These are phyloP conservation scores for Brachylomia viminalis DNA, from an alignment of 2,888 invertebrate species.

Conservation along the genomic window DNA sequence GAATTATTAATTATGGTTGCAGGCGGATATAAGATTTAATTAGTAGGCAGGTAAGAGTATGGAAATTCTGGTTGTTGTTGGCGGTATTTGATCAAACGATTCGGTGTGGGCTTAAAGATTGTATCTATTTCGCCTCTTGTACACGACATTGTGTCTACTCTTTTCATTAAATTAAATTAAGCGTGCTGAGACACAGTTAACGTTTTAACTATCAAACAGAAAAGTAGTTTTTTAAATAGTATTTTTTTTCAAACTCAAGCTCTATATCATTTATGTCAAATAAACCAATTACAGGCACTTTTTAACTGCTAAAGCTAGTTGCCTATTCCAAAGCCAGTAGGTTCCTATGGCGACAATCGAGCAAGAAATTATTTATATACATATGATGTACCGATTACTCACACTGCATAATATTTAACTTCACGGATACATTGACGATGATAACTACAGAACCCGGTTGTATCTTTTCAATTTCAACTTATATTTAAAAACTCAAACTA, in stretches of 20 bases:
- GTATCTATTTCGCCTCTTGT: neutral
- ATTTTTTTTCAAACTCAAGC: neutral
- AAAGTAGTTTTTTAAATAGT: neutral
- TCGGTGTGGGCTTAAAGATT: neutral
- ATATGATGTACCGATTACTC: too few species aligned
- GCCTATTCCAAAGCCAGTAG: neutral
- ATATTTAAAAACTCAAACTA: neutral
- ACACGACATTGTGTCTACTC: neutral
- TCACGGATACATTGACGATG: neutral
- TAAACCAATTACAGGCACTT: neutral
- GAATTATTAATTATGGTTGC: slow-evolving; percentile 60
- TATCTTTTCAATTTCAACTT: too few species aligned
- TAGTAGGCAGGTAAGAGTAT: slow-evolving; percentile 41
- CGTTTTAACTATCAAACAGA: neutral
- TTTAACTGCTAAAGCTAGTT: neutral
- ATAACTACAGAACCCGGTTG: neutral
- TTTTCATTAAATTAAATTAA: neutral
- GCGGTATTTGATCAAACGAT: slow-evolving; percentile 30
- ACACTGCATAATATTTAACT: neutral
- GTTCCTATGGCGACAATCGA: neutral
- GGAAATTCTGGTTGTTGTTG: slow-evolving; percentile 19
- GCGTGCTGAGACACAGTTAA: neutral
- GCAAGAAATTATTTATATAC: too few species aligned
- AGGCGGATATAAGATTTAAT: slow-evolving; percentile 59
- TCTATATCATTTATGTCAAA: neutral